Evolutionary conservation across 2,113 vertebrate genomes (phyloP), one percentile per base, ranked within the genome.

Genomic region (Pionites leucogaster): DNA sequence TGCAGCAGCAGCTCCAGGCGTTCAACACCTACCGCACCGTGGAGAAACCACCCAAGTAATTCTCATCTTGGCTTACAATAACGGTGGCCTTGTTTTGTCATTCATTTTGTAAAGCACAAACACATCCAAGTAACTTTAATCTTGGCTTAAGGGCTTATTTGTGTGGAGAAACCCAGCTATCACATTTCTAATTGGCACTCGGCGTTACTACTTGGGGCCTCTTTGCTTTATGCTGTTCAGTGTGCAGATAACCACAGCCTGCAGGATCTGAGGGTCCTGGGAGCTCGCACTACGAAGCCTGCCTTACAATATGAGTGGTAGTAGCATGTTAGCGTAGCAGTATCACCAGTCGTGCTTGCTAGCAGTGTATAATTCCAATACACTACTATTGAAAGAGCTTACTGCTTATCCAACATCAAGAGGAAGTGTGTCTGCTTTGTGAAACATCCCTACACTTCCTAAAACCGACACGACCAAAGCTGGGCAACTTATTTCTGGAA

Each of bases 1-100:
- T 99, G 75, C 99, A 99, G 57, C 99, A 99, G 88, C 99, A 99
- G 95, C 99, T 99, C 4, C 99, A 99, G 97, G 99, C 99, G 1
- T 99, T 99, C 98, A 99, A 99, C 98, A 99, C 99, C 22, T 99
- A 99, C 97, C 98, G 99, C 60, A 99, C 99, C 1, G 99, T 99
- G 71, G 99, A 99, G 97, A 99, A 99, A 72, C 99, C 99, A 7
- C 99, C 99, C 78, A 99, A 99, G 99, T 99, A 97, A 98, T 95
- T 49, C 27, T 47, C 59, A 42, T 60, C 76, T 82, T 50, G 11
- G 20, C 23, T 86, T 86, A 78, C 74, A 60, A 23, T 82, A 72
- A 10, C 42, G 67, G 10, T 39, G 83, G 39, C 64, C 57, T 50
- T 39, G 39, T 77, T 77, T 84, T 27, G 62, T 57, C 44, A 17